Conservation (phyloP, 2,888 invertebrate species). For the Alcis repandata region DNA sequence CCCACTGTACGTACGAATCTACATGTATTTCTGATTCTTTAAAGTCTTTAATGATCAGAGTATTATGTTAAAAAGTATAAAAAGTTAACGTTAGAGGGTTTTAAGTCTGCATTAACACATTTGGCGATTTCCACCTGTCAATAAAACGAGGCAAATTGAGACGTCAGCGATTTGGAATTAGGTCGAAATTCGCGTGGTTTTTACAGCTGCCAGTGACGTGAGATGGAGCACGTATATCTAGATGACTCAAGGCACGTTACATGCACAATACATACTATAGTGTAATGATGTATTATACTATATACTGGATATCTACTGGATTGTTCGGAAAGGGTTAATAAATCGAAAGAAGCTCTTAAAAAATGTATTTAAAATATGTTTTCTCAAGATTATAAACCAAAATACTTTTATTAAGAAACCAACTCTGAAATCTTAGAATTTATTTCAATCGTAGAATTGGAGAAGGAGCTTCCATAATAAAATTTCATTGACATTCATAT, state of each 20-base stretch:
- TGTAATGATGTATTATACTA: slow-evolving; percentile 3
- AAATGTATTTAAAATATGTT: too few species aligned
- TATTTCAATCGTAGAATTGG: too few species aligned
- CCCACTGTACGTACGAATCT: too few species aligned
- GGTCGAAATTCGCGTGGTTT: slow-evolving; percentile 28
- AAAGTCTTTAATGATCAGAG: slow-evolving; percentile 31
- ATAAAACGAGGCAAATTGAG: background rate
- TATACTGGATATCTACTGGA: too few species aligned
- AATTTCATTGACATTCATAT: too few species aligned
- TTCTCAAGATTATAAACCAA: too few species aligned
- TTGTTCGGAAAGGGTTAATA: background rate
- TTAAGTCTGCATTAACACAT: slow-evolving; percentile 39
- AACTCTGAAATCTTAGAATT: too few species aligned
- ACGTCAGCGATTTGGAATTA: slow-evolving; percentile 6
- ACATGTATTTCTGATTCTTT: slow-evolving; percentile 34
- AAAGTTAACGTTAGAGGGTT: slow-evolving; percentile 38
- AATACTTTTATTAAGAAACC: too few species aligned
- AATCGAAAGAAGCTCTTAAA: too few species aligned
- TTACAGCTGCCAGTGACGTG: slow-evolving; percentile 37
- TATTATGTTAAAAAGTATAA: slow-evolving; percentile 15
- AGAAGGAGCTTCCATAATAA: too few species aligned
- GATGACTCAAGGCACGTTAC: slow-evolving; percentile 41
- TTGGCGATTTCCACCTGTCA: slow-evolving; percentile 34
- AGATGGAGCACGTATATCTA: slow-evolving; percentile 40
- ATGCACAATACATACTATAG: slow-evolving; percentile 11